phyloP scores from a whole-genome alignment of 2,113 vertebrate species.

The Perca fluviatilis region DNA sequence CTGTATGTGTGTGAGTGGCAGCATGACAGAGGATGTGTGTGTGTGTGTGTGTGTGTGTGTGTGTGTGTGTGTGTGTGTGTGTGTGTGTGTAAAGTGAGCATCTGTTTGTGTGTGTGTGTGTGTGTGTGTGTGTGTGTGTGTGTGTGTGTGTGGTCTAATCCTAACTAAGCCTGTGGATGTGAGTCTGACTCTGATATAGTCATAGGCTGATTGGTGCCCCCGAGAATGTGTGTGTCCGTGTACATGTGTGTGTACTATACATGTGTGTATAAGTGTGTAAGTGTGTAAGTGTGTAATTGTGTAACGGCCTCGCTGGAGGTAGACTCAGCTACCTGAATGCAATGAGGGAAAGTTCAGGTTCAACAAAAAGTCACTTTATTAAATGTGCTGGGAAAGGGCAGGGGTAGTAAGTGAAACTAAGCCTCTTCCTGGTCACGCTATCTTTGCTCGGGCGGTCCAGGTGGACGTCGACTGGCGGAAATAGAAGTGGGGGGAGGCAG shows the following conservation, averaged over 20 bases:
- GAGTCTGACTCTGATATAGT: conserved; percentile 73
- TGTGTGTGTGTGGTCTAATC: conserved; percentile 62
- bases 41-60: conserved; percentile 44
- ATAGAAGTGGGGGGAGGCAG: not conserved
- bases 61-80: conserved; percentile 47
- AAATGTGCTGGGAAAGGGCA: conserved; percentile 56
- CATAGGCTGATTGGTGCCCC: conserved; percentile 66
- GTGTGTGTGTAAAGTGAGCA: conserved; percentile 16
- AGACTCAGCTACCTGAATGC: conserved; percentile 36
- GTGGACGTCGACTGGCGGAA: not conserved
- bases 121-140: conserved; percentile 50
- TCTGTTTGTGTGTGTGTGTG: conserved; percentile 30
- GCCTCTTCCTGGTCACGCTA: conserved; percentile 53
- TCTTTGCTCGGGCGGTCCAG: conserved; percentile 22
- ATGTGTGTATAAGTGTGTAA: not conserved
- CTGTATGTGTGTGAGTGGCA: conserved; percentile 14
- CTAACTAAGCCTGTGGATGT: conserved; percentile 73
- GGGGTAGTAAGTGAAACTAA: conserved; percentile 68
- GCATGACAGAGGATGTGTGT: conserved; percentile 48
- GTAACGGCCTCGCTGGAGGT: conserved; percentile 16
- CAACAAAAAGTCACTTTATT: conserved; percentile 64
- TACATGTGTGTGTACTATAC: not conserved
- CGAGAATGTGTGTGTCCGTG: conserved; percentile 10
- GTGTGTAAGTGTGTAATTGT: conserved; percentile 6
- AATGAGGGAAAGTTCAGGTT: conserved; percentile 58